Conservation (phyloP, 2,113 vertebrate genomes). For the Glaucomys volans region DNA sequence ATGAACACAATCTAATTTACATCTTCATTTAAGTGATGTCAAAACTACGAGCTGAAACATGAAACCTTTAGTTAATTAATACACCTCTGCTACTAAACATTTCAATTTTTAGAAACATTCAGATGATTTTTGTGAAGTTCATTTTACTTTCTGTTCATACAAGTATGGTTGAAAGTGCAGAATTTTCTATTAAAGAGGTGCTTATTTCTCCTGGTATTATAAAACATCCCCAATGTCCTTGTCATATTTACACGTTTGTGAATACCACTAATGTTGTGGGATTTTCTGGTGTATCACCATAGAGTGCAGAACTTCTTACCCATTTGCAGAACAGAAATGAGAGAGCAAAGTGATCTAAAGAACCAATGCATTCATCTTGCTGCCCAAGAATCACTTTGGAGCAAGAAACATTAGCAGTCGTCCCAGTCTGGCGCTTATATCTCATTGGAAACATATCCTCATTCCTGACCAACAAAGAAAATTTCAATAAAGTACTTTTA, state of each 20-base stretch:
- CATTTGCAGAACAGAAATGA: slow-evolving; percentile 75
- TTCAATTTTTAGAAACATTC: background rate
- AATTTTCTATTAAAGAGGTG: background rate
- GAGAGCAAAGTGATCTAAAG: slow-evolving; percentile 79
- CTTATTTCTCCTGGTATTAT: background rate
- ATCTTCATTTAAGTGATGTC: background rate
- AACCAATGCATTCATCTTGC: slow-evolving; percentile 82
- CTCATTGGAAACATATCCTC: slow-evolving; percentile 90
- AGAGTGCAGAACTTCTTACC: slow-evolving; percentile 81
- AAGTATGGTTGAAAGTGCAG: background rate
- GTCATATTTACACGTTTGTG: background rate
- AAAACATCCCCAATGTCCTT: background rate
- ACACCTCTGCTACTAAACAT: background rate
- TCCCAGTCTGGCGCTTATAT: slow-evolving; percentile 88
- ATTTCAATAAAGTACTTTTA: slow-evolving; percentile 92
- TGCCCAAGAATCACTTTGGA: slow-evolving; percentile 86
- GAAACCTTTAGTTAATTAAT: background rate
- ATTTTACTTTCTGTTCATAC: background rate
- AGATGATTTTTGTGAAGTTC: background rate
- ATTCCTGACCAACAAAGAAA: slow-evolving; percentile 93
- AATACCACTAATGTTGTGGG: slow-evolving; percentile 28
- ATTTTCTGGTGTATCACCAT: slow-evolving; percentile 75
- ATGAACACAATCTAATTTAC: background rate
- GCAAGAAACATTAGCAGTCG: slow-evolving; percentile 84
- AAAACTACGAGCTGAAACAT: background rate